Conservation (phyloP, 1,140 invertebrate genomes). For the Orussus abietinus region DNA sequence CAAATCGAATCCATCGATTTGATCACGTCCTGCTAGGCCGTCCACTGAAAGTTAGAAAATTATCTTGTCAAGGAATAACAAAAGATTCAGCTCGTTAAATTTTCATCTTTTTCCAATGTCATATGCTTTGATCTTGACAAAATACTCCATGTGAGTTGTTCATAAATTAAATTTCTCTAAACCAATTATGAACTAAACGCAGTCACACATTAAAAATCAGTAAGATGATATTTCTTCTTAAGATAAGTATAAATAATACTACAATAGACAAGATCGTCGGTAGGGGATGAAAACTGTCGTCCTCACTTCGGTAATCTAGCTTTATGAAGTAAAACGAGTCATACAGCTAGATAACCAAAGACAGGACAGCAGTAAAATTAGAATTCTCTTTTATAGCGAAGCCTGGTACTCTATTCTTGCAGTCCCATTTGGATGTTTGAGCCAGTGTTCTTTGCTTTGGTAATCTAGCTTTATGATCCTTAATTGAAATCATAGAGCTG, state of each 20-base stretch:
- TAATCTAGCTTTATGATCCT: conserved; percentile 60
- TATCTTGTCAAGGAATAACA: too few species aligned
- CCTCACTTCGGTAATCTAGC: conserved; percentile 91
- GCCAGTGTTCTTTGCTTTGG: conserved; percentile 53
- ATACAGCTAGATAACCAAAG: conserved; percentile 97
- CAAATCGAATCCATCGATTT: conserved; percentile 13
- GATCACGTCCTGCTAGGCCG: conserved; percentile 12
- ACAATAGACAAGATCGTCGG: too few species aligned
- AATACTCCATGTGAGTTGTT: too few species aligned
- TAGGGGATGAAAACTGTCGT: conserved; percentile 54
- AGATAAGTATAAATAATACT: too few species aligned
- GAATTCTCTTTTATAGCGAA: conserved; percentile 2
- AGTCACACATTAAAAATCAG: too few species aligned
- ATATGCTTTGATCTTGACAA: too few species aligned
- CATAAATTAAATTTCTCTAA: too few species aligned
- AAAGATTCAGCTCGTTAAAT: too few species aligned
- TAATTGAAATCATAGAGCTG: conserved; percentile 50
- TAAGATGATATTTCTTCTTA: too few species aligned
- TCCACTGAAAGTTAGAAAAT: too few species aligned
- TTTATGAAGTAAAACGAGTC: conserved; percentile 78
- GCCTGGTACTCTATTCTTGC: background rate
- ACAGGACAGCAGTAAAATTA: conserved; percentile 48
- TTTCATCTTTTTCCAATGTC: too few species aligned
- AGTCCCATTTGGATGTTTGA: conserved; percentile 12
- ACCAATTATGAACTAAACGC: too few species aligned